Base-by-base conservation (phyloP, 1,140 invertebrate genomes). In the Drosophila watanabei region DNA sequence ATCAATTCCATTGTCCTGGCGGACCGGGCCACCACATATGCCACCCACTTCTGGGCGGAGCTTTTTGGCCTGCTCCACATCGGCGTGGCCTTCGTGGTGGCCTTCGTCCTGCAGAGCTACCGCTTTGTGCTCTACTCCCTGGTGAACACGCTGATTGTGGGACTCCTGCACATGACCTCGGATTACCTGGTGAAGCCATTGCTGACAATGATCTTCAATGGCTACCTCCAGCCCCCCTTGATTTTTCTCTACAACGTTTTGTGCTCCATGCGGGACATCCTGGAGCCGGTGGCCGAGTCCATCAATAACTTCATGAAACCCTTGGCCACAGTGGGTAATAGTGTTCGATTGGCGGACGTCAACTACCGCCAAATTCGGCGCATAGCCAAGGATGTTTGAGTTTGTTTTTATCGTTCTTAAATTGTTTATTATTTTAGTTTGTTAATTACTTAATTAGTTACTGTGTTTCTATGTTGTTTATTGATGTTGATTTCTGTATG, bases 151-250 rank as follows among this genome's bases (percentile, higher is more conserved):
- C 69, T 96, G 14, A 93, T 94, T 3, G 94, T 95, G 35, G 95
- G 95, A 11, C 75, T 95, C 4, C 79, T 96, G 6, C 95, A 96
- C 82, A 82, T 96, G 59, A 79, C 94, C n/a, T 95, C 95, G 1
- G 96, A 96, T 92, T 95, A 96, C 79, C 93, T 95, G 61, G 80
- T 96, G 43, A 96, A 96, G 90, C 96, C 96, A 3, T 86, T 94
- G 18, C 84, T 97, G 49, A 95, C 95, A 4, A 94, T 95, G 37
- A 0, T 94, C 10, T 96, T 96, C 79, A 96, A 96, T 86, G 95
- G 94, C 2, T 66, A 95, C 20, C 92, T 96, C 51, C 96, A 96
- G 75, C 95, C 96, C 3, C 72, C 95, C 3, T 79, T 96, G 57
- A 95, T 96, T 70, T 94, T 96, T 62, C 62, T 95, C 1, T 95